Evolutionary conservation across 2,797 vertebrate species (phyloP).

Genomic region (Octomys mimax): DNA sequence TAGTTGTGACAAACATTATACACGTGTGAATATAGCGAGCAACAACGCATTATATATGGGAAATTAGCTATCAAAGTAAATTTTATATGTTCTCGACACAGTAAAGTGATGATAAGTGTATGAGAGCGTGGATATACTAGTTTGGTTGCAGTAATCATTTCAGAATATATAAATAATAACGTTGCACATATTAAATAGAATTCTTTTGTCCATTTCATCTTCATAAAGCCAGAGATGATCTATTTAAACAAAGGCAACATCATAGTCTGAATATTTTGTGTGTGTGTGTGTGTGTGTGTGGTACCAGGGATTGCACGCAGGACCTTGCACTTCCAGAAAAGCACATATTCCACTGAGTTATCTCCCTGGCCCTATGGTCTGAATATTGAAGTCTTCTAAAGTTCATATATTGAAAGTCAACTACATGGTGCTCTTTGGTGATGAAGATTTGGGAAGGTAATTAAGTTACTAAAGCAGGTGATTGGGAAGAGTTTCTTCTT

Average conservation of each 20-base stretch:
- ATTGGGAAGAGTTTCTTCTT: fast-evolving
- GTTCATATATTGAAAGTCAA: neutral
- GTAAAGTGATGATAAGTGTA: neutral
- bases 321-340: no score
- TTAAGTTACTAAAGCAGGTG: neutral
- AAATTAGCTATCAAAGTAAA: neutral
- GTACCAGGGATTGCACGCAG: no score
- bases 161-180: neutral
- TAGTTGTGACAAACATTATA: neutral
- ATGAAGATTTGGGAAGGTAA: no score
- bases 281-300: no score
- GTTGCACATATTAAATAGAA: neutral
- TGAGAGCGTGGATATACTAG: neutral
- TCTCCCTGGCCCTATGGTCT: neutral
- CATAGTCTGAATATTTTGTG: neutral
- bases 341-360: no score
- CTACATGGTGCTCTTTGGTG: neutral
- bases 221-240: neutral
- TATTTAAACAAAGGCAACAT: neutral
- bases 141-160: neutral
- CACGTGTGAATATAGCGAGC: neutral
- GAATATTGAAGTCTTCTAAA: neutral
- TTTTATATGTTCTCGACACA: neutral
- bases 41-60: neutral
- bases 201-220: neutral